These are phyloP conservation scores for Sinocyclocheilus anophthalmus DNA, from an alignment of 2,113 vertebrate genomes.

Conservation along the genomic window DNA sequence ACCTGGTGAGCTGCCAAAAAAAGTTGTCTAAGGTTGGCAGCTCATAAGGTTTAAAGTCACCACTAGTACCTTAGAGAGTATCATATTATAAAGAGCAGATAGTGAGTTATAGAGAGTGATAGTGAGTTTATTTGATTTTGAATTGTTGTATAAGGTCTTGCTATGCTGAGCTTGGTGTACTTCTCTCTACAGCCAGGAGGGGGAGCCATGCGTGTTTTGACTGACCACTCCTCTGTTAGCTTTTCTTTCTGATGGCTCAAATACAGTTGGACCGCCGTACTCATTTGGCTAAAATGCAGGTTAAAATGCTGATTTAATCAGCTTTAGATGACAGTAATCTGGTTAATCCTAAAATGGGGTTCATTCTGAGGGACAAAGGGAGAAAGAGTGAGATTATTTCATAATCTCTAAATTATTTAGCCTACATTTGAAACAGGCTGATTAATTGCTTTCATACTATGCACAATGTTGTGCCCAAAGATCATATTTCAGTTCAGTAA, in stretches of 20 bases:
- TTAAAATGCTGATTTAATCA: constrained; percentile 59
- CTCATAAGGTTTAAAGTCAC: neutral
- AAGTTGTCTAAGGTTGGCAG: neutral
- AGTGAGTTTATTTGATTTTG: neutral
- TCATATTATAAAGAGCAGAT: neutral
- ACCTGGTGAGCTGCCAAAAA: neutral
- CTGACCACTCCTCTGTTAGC: neutral
- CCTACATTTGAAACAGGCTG: constrained; percentile 21
- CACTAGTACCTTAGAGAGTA: neutral
- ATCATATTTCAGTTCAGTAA: neutral
- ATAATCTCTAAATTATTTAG: constrained; percentile 58
- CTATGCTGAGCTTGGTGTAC: neutral
- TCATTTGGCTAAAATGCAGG: constrained; percentile 37
- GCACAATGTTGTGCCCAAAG: neutral
- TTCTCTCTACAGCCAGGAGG: constrained; percentile 62
- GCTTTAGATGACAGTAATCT: constrained; percentile 62
- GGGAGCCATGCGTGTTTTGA: constrained; percentile 65
- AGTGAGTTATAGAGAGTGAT: too few species aligned
- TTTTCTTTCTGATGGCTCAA: constrained; percentile 5
- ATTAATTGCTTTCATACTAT: constrained; percentile 12
- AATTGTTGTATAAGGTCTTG: neutral
- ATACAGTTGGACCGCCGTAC: constrained; percentile 1
- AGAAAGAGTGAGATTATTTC: constrained; percentile 62
- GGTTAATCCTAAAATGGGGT: constrained; percentile 59
- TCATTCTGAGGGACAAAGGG: constrained; percentile 61